A percentile compares a stretch with the other conserved stretches of the same genome.
Conservation (phyloP, 2,888 invertebrate species). For the Scaptodrosophila latifasciaeformis region DNA sequence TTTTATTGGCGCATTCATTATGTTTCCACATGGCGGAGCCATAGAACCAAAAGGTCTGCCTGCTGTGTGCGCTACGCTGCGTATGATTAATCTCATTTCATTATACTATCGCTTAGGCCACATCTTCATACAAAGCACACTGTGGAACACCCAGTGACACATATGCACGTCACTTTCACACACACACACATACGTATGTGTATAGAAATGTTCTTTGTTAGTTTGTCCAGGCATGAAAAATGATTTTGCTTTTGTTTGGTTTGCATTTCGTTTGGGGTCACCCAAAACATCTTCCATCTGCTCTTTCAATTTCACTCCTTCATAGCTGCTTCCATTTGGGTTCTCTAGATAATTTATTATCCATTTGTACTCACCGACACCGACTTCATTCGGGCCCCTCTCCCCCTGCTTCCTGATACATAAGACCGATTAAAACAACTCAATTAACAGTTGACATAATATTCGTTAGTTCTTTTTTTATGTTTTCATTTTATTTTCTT, state of each 20-base stretch:
- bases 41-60: neutral
- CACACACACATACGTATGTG: conserved; percentile 20
- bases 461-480: conserved; percentile 55
- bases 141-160: too few relatives aligned
- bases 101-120: conserved; percentile 48
- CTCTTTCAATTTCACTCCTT: conserved; percentile 38
- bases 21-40: neutral
- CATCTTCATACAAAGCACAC: conserved; percentile 33
- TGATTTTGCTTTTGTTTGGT: conserved; percentile 46
- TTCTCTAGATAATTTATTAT: conserved; percentile 35
- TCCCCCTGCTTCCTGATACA: neutral
- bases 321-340: too few relatives aligned
- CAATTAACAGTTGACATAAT: conserved; percentile 67
- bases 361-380: conserved; percentile 21
- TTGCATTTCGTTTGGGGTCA: conserved; percentile 33
- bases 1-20: conserved; percentile 11
- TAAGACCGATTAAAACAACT: conserved; percentile 56
- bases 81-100: conserved; percentile 68
- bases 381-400: too few relatives aligned
- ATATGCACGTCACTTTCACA: too few relatives aligned
- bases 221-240: conserved; percentile 54
- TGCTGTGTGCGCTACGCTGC: conserved; percentile 33
- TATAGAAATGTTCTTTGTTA: conserved; percentile 26
- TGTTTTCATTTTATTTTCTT: conserved; percentile 25
- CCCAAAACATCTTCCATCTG: conserved; percentile 1